Conservation (phyloP, 37 sponge, comb jelly and placozoan species). For the Geodia barretti region DNA sequence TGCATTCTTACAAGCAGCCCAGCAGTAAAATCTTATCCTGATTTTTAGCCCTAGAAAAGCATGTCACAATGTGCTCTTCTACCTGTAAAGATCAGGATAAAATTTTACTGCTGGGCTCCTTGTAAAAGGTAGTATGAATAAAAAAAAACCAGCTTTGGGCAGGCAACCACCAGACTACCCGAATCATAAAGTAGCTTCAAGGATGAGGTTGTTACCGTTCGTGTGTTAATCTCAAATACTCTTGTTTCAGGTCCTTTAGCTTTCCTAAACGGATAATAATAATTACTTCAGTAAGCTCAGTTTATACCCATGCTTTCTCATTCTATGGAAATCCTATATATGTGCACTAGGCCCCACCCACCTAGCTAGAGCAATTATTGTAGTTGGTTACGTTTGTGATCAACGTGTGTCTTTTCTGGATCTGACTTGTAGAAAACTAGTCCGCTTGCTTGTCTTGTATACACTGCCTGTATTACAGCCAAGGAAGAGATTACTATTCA, state of each 20-base stretch:
- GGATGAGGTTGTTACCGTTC: no score
- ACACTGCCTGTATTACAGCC: constrained; percentile 27
- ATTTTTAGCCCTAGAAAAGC: no score
- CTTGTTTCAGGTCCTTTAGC: constrained; percentile 34
- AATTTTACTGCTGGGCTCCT: no score
- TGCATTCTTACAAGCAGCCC: no score
- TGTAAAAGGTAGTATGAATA: no score
- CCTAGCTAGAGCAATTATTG: neutral
- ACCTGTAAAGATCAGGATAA: no score
- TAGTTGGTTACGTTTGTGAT: constrained; percentile 27
- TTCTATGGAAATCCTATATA: neutral
- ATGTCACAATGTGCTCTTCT: no score
- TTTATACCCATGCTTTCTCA: no score
- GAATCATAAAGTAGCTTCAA: no score
- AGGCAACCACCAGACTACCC: no score
- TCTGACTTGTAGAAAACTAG: constrained; percentile 35
- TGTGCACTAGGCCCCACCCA: neutral
- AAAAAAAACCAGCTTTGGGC: no score
- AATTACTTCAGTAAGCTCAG: neutral
- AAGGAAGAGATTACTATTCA: neutral
- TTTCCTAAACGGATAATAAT: constrained; percentile 3
- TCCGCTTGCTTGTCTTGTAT: constrained; percentile 44
- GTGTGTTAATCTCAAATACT: neutral
- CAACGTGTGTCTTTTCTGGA: neutral
- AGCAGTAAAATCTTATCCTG: no score